phyloP scores from a whole-genome alignment of 1,140 invertebrate species.

The Drosophila serrata region DNA sequence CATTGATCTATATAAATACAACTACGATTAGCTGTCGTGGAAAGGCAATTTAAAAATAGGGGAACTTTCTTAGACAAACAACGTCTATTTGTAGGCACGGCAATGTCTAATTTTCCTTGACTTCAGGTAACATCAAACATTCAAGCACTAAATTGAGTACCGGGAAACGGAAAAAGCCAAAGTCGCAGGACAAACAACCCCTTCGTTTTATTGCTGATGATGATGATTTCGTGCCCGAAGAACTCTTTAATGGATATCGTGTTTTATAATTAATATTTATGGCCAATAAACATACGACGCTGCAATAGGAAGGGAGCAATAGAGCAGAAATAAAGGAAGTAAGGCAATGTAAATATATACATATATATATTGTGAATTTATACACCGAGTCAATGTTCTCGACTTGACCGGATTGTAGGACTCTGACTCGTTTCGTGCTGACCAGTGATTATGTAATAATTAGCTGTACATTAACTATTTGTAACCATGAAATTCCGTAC shows the following conservation, averaged over 20 bases:
- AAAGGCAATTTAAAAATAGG: constrained; percentile 54
- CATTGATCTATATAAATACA: constrained; percentile 47
- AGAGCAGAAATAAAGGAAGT: background rate
- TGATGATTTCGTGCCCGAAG: constrained; percentile 63
- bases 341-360: constrained; percentile 26
- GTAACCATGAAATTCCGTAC: constrained; percentile 78
- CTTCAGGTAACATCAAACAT: constrained; percentile 40
- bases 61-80: constrained; percentile 7
- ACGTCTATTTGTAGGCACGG: constrained; percentile 13
- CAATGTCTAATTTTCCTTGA: constrained; percentile 21
- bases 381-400: constrained; percentile 61
- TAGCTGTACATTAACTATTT: constrained; percentile 82
- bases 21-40: constrained; percentile 11
- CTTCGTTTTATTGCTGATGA: constrained; percentile 48
- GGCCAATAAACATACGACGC: constrained; percentile 43
- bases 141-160: constrained; percentile 47
- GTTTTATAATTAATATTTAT: constrained; percentile 81
- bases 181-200: constrained; percentile 50
- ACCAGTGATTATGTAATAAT: constrained; percentile 79
- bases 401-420: constrained; percentile 35
- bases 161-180: constrained; percentile 53
- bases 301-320: background rate
- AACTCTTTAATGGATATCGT: constrained; percentile 43
- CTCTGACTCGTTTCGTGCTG: constrained; percentile 52
- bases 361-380: constrained; percentile 30